Evolutionary conservation across 1,140 invertebrate genomes (phyloP).

Genomic region (Macrosteles quadrilineatus): DNA sequence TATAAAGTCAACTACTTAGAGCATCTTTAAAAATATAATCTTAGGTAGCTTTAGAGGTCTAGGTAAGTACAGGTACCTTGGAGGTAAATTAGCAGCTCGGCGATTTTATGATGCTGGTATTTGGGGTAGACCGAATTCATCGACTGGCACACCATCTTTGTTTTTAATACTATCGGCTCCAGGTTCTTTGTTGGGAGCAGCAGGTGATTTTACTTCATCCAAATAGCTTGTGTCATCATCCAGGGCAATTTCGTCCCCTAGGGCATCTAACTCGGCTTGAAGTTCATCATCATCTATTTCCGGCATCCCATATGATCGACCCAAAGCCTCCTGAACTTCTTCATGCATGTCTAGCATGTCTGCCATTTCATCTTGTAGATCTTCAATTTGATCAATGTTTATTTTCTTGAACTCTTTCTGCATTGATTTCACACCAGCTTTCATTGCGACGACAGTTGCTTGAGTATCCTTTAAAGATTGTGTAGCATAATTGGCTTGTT

Average conservation of each 20-base stretch:
- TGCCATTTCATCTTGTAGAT: constrained; percentile 97
- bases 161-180: constrained; percentile 55
- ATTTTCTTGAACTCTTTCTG: constrained; percentile 99
- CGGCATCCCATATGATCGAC: constrained; percentile 93
- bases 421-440: constrained; percentile 96
- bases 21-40: no score
- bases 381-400: constrained; percentile 98
- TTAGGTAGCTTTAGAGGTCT: no score
- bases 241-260: constrained; percentile 92
- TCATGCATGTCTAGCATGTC: constrained; percentile 98
- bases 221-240: constrained; percentile 94
- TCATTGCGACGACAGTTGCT: constrained; percentile 94
- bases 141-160: not conserved
- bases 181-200: constrained; percentile 83
- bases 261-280: constrained; percentile 94
- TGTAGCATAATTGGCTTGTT: constrained; percentile 97
- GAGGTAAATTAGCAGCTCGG: no score
- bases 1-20: no score
- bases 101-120: not conserved
- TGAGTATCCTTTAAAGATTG: constrained; percentile 98
- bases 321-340: constrained; percentile 96
- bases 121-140: constrained; percentile 6
- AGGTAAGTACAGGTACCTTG: no score
- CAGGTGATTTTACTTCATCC: constrained; percentile 89
- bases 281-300: constrained; percentile 99